phyloP scores from a whole-genome alignment of 2,888 invertebrate species.

The Criorhina ranunculi region DNA sequence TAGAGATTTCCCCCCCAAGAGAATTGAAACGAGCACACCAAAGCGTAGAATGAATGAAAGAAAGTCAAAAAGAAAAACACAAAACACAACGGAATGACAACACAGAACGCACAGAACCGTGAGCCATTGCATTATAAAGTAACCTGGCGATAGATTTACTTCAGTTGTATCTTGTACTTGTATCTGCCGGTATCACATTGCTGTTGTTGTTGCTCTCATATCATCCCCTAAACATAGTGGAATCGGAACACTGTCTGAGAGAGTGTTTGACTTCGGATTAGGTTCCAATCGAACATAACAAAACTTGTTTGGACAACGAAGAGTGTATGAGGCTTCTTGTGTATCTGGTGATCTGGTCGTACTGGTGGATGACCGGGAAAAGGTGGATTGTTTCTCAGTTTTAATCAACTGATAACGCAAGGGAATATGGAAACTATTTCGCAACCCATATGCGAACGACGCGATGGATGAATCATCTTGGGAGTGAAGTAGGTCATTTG shows the following conservation, averaged over 20 bases:
- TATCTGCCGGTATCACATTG: conserved; percentile 8
- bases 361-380: neutral
- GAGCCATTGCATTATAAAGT: no score
- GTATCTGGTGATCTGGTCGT: neutral
- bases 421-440: neutral
- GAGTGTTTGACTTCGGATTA: neutral
- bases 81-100: conserved; percentile 41
- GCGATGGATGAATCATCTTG: neutral
- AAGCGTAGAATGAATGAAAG: conserved; percentile 35
- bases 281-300: conserved; percentile 60
- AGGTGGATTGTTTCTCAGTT: neutral
- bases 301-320: conserved; percentile 31
- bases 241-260: conserved; percentile 35
- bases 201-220: neutral
- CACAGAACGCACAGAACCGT: conserved; percentile 23
- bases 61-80: conserved; percentile 38
- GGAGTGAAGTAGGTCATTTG: neutral
- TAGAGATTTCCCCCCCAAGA: conserved; percentile 27
- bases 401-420: neutral
- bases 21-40: conserved; percentile 33
- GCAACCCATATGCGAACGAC: neutral
- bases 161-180: neutral
- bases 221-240: conserved; percentile 32
- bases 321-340: neutral
- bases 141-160: neutral